These are phyloP conservation scores for Electrona antarctica DNA, from an alignment of 2,113 vertebrate species.

Conservation along the genomic window DNA sequence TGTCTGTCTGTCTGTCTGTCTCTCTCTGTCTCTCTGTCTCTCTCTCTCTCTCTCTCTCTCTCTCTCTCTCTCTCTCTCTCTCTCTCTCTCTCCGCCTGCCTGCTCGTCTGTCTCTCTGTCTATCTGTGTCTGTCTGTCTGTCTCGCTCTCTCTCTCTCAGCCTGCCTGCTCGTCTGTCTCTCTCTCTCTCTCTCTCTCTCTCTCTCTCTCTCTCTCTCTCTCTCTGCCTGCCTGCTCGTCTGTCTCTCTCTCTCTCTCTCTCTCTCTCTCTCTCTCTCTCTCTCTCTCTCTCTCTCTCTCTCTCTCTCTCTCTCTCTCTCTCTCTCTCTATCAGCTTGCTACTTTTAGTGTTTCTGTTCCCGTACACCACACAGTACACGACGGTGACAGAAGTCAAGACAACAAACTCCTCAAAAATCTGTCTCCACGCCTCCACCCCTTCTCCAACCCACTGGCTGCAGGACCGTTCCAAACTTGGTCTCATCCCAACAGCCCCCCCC, in stretches of 20 bases:
- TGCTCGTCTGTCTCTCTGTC: background rate
- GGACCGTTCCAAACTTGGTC: too few species aligned
- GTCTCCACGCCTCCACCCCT: too few species aligned
- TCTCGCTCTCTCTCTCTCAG: too few species aligned
- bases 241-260: background rate
- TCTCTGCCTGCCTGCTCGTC: slow-evolving; percentile 34
- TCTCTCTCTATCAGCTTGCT: too few species aligned
- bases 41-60: slow-evolving; percentile 9
- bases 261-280: background rate
- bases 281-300: background rate
- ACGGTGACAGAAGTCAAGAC: too few species aligned
- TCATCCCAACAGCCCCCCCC: background rate
- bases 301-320: too few species aligned
- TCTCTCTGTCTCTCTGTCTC: background rate
- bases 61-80: background rate
- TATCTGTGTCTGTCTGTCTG: slow-evolving; percentile 28
- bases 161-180: background rate
- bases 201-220: slow-evolving; percentile 6
- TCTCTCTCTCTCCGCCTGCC: slow-evolving; percentile 10
- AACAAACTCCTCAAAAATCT: too few species aligned
- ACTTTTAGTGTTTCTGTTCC: too few species aligned
- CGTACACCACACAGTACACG: too few species aligned
- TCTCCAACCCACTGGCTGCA: too few species aligned
- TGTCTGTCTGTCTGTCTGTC: background rate
- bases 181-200: background rate